phyloP scores from a whole-genome alignment of 2,888 invertebrate species.

The Andrena fulva region DNA sequence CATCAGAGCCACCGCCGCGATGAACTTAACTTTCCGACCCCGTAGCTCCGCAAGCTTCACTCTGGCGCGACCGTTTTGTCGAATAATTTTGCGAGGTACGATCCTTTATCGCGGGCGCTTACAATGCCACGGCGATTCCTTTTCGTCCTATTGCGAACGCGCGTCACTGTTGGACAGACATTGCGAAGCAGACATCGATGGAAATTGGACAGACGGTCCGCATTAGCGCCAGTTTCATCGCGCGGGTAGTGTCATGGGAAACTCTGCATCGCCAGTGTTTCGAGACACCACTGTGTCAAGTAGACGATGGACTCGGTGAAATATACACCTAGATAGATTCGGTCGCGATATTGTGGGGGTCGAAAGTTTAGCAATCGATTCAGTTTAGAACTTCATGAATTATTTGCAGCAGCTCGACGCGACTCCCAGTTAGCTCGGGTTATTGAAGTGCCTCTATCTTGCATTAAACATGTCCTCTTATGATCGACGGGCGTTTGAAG shows the following conservation, averaged over 20 bases:
- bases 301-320: constrained; percentile 1
- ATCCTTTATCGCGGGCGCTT: background rate
- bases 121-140: constrained; percentile 17
- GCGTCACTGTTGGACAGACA: background rate
- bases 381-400: constrained; percentile 5
- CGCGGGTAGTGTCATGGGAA: constrained; percentile 30
- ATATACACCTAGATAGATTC: constrained; percentile 24
- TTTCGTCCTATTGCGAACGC: background rate
- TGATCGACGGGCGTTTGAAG: too few species aligned
- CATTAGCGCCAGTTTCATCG: constrained; percentile 52
- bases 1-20: background rate
- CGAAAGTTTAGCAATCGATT: constrained; percentile 15
- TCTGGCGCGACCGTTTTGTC: background rate
- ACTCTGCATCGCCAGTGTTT: constrained; percentile 31
- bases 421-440: background rate
- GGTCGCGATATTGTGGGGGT: background rate
- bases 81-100: constrained; percentile 7
- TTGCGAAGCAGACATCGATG: constrained; percentile 23
- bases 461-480: too few species aligned
- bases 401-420: background rate
- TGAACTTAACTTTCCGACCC: background rate
- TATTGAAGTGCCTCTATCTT: too few species aligned
- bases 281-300: constrained; percentile 35
- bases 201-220: constrained; percentile 58
- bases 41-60: background rate